Conservation (phyloP, 2,888 invertebrate genomes). For the Lasioglossum figueresi region DNA sequence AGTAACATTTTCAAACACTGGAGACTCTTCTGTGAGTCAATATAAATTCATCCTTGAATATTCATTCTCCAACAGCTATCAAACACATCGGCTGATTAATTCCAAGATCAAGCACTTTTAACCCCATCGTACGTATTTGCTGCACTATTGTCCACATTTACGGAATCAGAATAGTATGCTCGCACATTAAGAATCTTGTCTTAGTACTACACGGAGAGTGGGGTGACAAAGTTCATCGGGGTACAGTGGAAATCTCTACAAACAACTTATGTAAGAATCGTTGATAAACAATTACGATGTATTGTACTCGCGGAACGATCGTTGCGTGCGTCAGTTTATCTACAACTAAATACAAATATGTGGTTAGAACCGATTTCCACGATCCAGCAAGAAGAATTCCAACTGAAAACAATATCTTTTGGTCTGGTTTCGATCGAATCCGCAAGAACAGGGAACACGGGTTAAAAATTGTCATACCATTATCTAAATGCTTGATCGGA, state of each 20-base stretch:
- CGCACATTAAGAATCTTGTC: not conserved
- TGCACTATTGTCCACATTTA: not conserved
- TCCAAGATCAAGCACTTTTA: not conserved
- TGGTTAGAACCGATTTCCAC: not conserved
- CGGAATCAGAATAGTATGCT: not conserved
- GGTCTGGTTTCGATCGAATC: too few species aligned
- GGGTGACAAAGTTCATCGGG: not conserved
- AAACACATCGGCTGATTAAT: not conserved
- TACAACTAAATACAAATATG: not conserved
- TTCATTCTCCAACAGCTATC: not conserved
- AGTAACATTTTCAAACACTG: not conserved
- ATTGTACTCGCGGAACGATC: too few species aligned
- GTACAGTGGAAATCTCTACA: not conserved
- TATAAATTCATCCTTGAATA: not conserved
- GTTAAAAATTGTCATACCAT: too few species aligned
- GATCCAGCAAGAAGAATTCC: not conserved
- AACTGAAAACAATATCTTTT: too few species aligned
- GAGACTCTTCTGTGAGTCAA: not conserved
- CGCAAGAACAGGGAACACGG: too few species aligned
- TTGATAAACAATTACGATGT: not conserved
- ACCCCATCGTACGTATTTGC: not conserved
- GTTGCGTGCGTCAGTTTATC: not conserved
- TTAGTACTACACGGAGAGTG: not conserved
- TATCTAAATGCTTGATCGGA: too few species aligned
- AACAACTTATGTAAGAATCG: not conserved